Percentiles rank a stretch among this genome's conserved stretches.
phyloP scores from a whole-genome alignment of 2,113 vertebrate species.

The Chrysochloris asiatica region DNA sequence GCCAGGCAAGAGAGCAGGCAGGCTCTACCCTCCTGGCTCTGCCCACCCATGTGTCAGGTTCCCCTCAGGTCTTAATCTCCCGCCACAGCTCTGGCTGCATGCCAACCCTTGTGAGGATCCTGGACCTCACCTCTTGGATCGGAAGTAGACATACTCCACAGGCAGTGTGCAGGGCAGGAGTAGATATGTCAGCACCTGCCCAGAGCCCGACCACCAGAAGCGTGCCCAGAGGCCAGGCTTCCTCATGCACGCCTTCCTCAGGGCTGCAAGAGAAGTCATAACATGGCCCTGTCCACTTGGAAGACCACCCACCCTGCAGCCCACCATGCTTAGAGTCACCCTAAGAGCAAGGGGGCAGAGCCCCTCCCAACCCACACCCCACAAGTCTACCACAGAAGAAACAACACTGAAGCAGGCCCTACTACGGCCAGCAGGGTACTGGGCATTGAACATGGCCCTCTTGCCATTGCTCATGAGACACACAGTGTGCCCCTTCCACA shows the following conservation, averaged over 20 bases:
- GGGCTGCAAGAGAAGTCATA: not conserved
- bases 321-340: not conserved
- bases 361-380: rapidly evolving
- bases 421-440: not conserved
- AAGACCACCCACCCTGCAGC: not conserved
- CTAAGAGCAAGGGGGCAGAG: not conserved
- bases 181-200: not conserved
- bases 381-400: not conserved
- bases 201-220: not conserved
- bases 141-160: conserved; percentile 34
- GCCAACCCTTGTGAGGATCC: not conserved
- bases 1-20: not conserved
- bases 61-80: not conserved
- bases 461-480: rapidly evolving
- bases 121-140: conserved; percentile 43
- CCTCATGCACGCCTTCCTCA: not conserved
- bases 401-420: rapidly evolving
- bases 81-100: no score
- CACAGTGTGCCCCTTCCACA: not conserved
- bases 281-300: not conserved
- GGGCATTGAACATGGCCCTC: rapidly evolving
- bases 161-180: conserved; percentile 50
- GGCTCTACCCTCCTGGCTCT: not conserved
- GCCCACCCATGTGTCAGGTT: not conserved
- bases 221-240: conserved; percentile 6